phyloP scores from a whole-genome alignment of 2,113 vertebrate species.

The Galeopterus variegatus region DNA sequence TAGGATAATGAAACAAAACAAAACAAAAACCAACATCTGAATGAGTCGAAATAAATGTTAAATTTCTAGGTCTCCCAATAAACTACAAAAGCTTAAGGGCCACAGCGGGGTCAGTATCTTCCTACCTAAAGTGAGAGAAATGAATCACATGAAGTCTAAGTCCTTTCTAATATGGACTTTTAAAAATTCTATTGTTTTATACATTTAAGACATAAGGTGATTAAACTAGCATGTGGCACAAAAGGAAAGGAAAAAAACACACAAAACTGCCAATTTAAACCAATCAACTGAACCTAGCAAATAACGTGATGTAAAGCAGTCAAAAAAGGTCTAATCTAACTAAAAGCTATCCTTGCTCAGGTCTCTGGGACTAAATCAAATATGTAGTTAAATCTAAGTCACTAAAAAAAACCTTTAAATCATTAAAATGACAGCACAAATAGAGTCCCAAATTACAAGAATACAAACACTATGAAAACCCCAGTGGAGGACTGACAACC shows the following conservation, averaged over 20 bases:
- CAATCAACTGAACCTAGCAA: neutral
- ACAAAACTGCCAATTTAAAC: slow-evolving; percentile 50
- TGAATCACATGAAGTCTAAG: neutral
- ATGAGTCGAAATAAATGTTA: slow-evolving; percentile 5
- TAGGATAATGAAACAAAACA: neutral
- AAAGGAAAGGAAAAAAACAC: neutral
- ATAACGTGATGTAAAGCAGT: slow-evolving; percentile 28
- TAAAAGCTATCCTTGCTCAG: slow-evolving; percentile 13
- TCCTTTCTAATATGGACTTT: neutral
- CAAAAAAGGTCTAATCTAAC: neutral
- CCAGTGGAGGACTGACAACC: neutral
- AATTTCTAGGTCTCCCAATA: neutral
- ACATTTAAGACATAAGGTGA: slow-evolving; percentile 21
- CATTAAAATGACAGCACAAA: slow-evolving; percentile 49
- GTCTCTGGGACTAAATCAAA: slow-evolving; percentile 41
- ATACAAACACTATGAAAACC: slow-evolving; percentile 26
- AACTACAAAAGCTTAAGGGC: neutral
- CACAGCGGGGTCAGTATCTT: neutral
- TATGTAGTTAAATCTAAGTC: slow-evolving; percentile 41
- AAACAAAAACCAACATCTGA: neutral
- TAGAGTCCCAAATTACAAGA: neutral
- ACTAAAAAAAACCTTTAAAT: slow-evolving; percentile 31
- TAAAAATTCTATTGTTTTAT: slow-evolving; percentile 4
- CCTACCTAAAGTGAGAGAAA: neutral
- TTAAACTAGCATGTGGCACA: neutral